Base-by-base conservation (phyloP, 2,113 vertebrate species). In the Garra rufa region DNA sequence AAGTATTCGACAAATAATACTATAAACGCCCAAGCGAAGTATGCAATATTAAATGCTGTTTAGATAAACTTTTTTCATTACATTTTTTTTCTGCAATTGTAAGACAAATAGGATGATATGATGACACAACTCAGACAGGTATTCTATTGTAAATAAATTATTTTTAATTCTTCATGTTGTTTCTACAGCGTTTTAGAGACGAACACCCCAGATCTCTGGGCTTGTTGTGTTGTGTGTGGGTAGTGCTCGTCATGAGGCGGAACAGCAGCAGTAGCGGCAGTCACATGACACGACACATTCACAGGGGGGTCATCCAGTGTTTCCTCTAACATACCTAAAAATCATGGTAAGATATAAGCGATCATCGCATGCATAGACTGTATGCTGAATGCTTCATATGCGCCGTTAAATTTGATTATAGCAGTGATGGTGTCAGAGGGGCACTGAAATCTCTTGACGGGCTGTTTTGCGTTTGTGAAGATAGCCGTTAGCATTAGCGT, bases 261-360 rank as follows among this genome's bases (percentile, higher is more conserved):
- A 81, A 52, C 78, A 21, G 24, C 61, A 21, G 61, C 38, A 43
- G n/a, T n/a, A n/a, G 76, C 69, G 24, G 11, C 9, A 89, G 92
- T 94, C 94, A 95, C 94, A 93, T 94, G 94, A 95, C 89, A 76
- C 59, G 82, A 76, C 63, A 78, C 69, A 55, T 43, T 85, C 69
- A 59, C 78, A 67, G 50, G 86, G 85, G 85, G 86, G 57, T 73
- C 74, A 57, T 61, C 79, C 70, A 85, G 83, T 83, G 80, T 87
- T 89, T 90, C 83, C 85, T 83, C 84, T 76, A 41, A 89, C 88
- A 83, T 84, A 76, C 74, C 88, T 85, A 44, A 83, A 17, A 87
- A 93, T 81, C 87, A 95, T 95, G 94, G 94, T 95, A 88, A 93
- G 94, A 70, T 70, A 34, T 70, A n/a, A 38, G 28, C 19, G 26